Conservation (phyloP, 2,888 invertebrate species). For the Polydesmus complanatus region DNA sequence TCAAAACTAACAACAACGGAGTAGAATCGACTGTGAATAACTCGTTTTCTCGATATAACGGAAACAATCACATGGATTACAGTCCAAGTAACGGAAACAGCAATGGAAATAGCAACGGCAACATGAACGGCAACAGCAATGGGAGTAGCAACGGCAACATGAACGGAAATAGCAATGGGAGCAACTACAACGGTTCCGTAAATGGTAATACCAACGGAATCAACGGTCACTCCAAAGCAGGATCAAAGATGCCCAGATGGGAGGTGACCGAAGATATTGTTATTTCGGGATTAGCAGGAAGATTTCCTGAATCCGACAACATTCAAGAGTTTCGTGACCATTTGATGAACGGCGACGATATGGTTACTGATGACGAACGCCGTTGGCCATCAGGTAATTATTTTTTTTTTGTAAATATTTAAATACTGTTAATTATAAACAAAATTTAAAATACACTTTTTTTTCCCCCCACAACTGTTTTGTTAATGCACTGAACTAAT, state of each 20-base stretch:
- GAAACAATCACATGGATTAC: too few relatives aligned
- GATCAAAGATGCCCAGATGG: conserved; percentile 22
- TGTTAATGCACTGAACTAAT: too few relatives aligned
- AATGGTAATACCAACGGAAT: not conserved
- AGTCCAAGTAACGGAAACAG: not conserved
- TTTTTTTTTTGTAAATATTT: not conserved
- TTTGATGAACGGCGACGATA: conserved; percentile 76
- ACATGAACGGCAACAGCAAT: not conserved
- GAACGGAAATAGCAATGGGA: not conserved
- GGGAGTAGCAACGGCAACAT: not conserved
- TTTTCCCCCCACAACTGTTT: too few relatives aligned
- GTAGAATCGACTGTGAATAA: not conserved
- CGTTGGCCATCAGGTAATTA: conserved; percentile 63
- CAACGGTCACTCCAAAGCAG: not conserved
- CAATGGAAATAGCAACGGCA: not conserved
- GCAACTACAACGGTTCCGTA: not conserved
- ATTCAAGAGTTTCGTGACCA: conserved; percentile 87
- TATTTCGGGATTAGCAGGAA: conserved; percentile 58
- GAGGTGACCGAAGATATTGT: conserved; percentile 58
- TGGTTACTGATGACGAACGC: conserved; percentile 81
- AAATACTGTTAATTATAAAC: not conserved
- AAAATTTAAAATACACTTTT: too few relatives aligned
- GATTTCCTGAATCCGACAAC: conserved; percentile 77
- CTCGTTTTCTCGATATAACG: not conserved
- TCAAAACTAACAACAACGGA: too few relatives aligned